Conservation (phyloP, 92 coral and sea anemone species). For the Heliopora coerulea region DNA sequence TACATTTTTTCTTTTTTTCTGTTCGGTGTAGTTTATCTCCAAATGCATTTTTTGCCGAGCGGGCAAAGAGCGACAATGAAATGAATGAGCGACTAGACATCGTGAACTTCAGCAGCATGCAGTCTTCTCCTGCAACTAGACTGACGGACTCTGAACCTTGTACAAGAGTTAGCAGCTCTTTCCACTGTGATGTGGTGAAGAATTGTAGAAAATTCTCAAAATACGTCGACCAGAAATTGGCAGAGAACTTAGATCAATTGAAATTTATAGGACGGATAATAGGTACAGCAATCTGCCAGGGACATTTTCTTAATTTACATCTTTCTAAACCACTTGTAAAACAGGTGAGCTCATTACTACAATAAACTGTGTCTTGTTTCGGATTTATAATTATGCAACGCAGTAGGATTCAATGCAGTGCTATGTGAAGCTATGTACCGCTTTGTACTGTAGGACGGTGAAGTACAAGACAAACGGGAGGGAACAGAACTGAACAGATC, state of each 20-base stretch:
- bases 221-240: constrained; percentile 11
- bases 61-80: constrained; percentile 6
- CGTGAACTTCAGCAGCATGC: background rate
- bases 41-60: constrained; percentile 75
- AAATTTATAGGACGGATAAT: constrained; percentile 78
- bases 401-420: no score
- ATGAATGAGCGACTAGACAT: background rate
- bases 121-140: background rate
- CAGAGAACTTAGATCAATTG: constrained; percentile 65
- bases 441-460: no score
- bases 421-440: background rate
- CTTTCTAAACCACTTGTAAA: constrained; percentile 89
- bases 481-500: no score
- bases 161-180: no score
- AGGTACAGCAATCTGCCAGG: constrained; percentile 81
- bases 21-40: constrained; percentile 67
- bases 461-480: no score
- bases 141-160: background rate
- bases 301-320: constrained; percentile 66
- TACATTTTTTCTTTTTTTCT: no score
- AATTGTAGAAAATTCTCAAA: background rate
- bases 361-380: background rate
- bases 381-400: no score
- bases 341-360: constrained; percentile 55
- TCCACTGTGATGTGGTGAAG: background rate